Evolutionary conservation across 1,140 invertebrate species (phyloP), one percentile per base, ranked within the genome.

Genomic region (Drosophila asahinai): DNA sequence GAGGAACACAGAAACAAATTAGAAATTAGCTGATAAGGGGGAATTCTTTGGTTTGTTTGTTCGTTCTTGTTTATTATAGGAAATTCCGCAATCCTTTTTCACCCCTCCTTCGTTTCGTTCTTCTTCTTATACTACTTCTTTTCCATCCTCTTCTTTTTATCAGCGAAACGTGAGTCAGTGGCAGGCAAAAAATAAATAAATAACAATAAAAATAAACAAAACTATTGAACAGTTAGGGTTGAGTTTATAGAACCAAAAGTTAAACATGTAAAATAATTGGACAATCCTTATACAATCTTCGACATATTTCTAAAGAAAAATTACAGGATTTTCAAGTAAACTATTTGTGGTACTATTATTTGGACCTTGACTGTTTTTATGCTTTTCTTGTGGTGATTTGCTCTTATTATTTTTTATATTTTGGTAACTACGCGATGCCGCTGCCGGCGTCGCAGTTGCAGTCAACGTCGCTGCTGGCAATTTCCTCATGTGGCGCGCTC

Each of bases 401-500:
- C 17, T 55, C 30, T 40, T 7, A 5, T 33, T 38, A 4, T 63
- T 70, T 73, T 75, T 83, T 75, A 57, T 57, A 40, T 40, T 57
- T 57, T 82, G 68, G 59, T 67, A 78, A 62, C 60, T 67, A 63
- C n/a, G 61, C 57, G 65, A 42, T 68, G 62, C 65, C 61, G 60
- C 77, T 40, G 51, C 51, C 40, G 54, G 14, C 51, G 52, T 42
- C 51, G 61, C 77, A 11, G 45, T 42, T 15, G 47, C 14, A 19
- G 22, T 11, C 30, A 22, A 33, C 55, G 42, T 11, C 42, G 64
- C 33, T 48, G 57, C 57, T 67, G 64, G 22, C 58, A 62, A 63
- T 70, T 75, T 83, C 64, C 81, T 83, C 71, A 58, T 83, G 80
- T 67, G 67, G 80, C 80, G 80, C 51, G 70, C 76, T 74, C 76